Evolutionary conservation across 2,113 vertebrate species (phyloP), one percentile per base, ranked within the genome.

Genomic region (Phalacrocorax pelagicus): DNA sequence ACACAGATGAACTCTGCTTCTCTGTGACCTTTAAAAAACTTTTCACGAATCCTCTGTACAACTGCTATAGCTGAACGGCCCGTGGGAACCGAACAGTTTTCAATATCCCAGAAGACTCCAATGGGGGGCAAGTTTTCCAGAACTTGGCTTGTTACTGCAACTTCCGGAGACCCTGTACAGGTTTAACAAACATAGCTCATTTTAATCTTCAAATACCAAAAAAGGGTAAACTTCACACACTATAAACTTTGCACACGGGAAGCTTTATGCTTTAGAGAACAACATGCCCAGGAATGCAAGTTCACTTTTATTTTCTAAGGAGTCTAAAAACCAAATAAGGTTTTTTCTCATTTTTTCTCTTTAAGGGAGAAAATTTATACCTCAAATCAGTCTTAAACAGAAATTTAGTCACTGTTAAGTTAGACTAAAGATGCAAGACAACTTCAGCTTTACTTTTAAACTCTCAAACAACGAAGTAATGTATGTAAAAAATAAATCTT

Each of bases 1-100:
- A 99, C 99, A 11, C 99, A 99, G 91, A 99, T 99, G 97, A 99
- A 99, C 90, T 99, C 99, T 22, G 99, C 99, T 94, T 99, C 99
- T 32, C 99, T 98, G 96, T 99, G 99, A 42, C 99, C 99, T 97
- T 99, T 99, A 86, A 99, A 99, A 96, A 99, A 99, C 32, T 98
- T 98, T 54, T 98, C 99, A 22, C 99, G 99, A 71, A 99, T 99
- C 55, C 99, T 98, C 87, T 99, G 98, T 34, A 99, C 99, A 84
- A 99, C 99, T 6, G 98, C 98, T 29, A 98, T 97, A 13, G 99
- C 99, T 7, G 99, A 99, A 34, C 99, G 99, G 38, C 99, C 99
- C 15, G 98, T 98, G 29, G 99, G 99, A 52, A 99, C 99, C 0
- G 98, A 99, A 82, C 99, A 99, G 97, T 99, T 99, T 91, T 99